phyloP scores from a whole-genome alignment of 2,113 vertebrate genomes.

The Macaca fascicularis region DNA sequence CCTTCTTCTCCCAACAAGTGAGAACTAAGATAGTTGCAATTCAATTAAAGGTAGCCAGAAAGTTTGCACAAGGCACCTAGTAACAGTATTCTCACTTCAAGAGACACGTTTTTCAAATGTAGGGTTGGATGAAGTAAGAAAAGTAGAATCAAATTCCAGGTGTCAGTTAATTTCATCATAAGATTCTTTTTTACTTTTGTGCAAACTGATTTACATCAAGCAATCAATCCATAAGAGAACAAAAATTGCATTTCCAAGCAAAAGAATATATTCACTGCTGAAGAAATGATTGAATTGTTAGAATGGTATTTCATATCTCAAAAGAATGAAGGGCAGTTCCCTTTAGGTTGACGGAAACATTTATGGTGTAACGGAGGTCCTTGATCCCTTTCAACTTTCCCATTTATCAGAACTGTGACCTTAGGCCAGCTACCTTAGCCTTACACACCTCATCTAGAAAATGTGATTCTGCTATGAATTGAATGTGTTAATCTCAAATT shows the following conservation, averaged over 20 bases:
- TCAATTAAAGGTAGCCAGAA: not conserved
- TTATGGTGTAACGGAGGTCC: not conserved
- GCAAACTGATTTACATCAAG: not conserved
- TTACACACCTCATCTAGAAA: not conserved
- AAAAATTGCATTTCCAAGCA: not conserved
- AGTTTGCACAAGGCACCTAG: not conserved
- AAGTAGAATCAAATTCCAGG: not conserved
- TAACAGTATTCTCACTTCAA: not conserved
- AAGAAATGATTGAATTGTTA: not conserved
- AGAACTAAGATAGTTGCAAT: not conserved
- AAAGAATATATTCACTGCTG: not conserved
- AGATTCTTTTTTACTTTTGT: not conserved
- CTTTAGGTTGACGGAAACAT: not conserved
- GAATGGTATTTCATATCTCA: not conserved
- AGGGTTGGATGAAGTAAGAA: not conserved
- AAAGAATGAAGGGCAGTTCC: not conserved
- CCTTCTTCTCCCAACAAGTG: accelerated
- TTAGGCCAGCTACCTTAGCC: not conserved
- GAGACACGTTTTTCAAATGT: not conserved
- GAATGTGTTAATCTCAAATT: not conserved
- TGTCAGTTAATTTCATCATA: not conserved
- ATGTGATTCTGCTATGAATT: not conserved
- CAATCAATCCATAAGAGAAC: not conserved
- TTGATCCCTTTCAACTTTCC: not conserved
- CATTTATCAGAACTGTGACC: not conserved